Evolutionary conservation across 2,113 vertebrate species (phyloP), one percentile per base, ranked within the genome.

Genomic region (Motacilla alba): DNA sequence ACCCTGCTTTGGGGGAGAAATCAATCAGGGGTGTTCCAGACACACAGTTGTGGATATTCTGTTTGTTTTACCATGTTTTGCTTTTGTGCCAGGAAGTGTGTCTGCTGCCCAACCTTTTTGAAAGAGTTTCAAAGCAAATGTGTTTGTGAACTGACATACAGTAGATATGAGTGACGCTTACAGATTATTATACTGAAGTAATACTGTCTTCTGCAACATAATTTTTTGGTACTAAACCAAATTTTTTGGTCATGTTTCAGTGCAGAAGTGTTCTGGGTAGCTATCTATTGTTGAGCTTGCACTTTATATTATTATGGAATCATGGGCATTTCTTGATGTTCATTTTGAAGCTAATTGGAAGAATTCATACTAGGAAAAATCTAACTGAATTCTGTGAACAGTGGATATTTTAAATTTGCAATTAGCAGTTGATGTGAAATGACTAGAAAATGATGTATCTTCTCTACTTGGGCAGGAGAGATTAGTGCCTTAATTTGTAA

Each of bases 61-160:
- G 39, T 91, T 90, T 82, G 62, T 68, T 91, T 94, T 89, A 74
- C 47, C 39, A 31, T 80, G 24, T 68, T 93, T 73, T 89, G 72
- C 14, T 62, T 90, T 87, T 93, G 80, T 90, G 46, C 44, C 77
- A 80, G 74, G 89, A 94, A 59, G 41, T 72, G 22, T 87, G 59
- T 93, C 69, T 80, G 69, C 53, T 97, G 56, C 63, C 30, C 59
- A 60, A 7, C 62, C 31, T 74, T 69, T 91, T 88, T 78, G 59
- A 53, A 90, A 82, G 79, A 64, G 37, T 94, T 94, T 79, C 60
- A 92, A 83, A 95, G 80, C 79, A 89, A 58, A 75, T 81, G 37
- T 90, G 83, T 90, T 96, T 9, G 52, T 81, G 72, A 94, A 46
- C 62, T 96, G 80, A 64, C n/a, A 9, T n/a, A 24, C 4, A n/a